Conservation (phyloP, 2,797 vertebrate species). For the Enteromius radiatus region DNA sequence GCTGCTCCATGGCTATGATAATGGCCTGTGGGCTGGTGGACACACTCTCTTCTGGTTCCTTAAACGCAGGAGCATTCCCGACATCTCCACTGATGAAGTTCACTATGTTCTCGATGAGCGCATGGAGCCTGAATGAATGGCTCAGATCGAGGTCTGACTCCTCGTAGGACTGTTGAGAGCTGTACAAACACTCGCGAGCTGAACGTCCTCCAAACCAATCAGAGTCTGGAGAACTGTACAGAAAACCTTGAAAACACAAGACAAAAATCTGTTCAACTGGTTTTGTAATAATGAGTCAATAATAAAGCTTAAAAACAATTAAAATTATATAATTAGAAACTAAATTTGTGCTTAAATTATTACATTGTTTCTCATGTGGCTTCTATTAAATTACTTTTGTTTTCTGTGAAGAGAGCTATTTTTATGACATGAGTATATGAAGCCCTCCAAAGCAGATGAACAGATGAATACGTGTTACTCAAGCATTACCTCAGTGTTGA, state of each 20-base stretch:
- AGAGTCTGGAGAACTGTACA: slow-evolving; percentile 78
- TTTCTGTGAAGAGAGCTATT: neutral
- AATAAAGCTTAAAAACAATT: neutral
- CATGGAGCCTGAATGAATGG: slow-evolving; percentile 87
- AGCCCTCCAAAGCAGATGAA: neutral
- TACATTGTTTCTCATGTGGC: neutral
- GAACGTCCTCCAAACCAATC: slow-evolving; percentile 91
- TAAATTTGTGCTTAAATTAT: neutral
- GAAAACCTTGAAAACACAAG: slow-evolving; percentile 65
- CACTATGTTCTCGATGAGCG: slow-evolving; percentile 92
- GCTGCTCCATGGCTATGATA: slow-evolving; percentile 94
- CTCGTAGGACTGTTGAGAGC: slow-evolving; percentile 83
- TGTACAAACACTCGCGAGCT: slow-evolving; percentile 84
- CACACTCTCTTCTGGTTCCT: slow-evolving; percentile 94
- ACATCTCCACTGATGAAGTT: slow-evolving; percentile 96
- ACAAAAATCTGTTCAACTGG: neutral
- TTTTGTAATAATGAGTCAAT: neutral
- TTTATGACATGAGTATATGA: neutral
- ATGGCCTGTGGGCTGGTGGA: slow-evolving; percentile 94
- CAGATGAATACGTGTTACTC: neutral
- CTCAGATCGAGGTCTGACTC: slow-evolving; percentile 90
- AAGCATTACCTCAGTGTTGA: neutral
- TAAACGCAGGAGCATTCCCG: slow-evolving; percentile 89
- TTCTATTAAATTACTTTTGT: neutral
- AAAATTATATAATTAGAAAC: neutral